These are phyloP conservation scores for Trogon surrucura DNA, from an alignment of 2,113 vertebrate genomes.

Conservation along the genomic window DNA sequence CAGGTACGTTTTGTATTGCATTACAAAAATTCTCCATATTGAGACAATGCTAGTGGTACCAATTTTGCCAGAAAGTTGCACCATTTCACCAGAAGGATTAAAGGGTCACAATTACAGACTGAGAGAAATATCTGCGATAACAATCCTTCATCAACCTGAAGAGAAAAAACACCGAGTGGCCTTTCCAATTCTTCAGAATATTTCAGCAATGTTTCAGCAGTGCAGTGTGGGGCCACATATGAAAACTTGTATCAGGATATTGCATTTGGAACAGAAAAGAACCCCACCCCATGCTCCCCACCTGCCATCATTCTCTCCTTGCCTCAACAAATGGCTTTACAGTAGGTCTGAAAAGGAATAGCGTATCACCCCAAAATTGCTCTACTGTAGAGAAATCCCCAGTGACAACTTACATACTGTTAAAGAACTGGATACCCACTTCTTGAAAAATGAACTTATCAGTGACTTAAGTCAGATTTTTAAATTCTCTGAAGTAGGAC, in stretches of 20 bases:
- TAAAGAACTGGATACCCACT: background rate
- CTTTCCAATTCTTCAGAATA: background rate
- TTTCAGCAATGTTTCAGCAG: background rate
- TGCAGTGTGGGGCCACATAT: background rate
- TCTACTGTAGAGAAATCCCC: background rate
- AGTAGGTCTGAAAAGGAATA: background rate
- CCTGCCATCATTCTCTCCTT: background rate
- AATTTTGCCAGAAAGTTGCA: background rate
- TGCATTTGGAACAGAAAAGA: background rate
- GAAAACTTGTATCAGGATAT: background rate
- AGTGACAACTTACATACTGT: background rate
- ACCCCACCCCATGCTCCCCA: background rate
- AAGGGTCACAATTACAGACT: background rate
- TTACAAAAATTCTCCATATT: background rate
- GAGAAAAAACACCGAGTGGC: background rate
- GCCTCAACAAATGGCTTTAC: background rate
- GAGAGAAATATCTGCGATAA: background rate
- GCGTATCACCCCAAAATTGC: background rate
- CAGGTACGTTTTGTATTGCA: background rate
- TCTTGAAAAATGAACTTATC: background rate
- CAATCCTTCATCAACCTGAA: background rate
- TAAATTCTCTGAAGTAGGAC: background rate
- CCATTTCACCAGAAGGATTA: background rate
- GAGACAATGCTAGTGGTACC: background rate
- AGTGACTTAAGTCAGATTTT: background rate